phyloP scores from a whole-genome alignment of 2,113 vertebrate genomes.

The Apaloderma vittatum region DNA sequence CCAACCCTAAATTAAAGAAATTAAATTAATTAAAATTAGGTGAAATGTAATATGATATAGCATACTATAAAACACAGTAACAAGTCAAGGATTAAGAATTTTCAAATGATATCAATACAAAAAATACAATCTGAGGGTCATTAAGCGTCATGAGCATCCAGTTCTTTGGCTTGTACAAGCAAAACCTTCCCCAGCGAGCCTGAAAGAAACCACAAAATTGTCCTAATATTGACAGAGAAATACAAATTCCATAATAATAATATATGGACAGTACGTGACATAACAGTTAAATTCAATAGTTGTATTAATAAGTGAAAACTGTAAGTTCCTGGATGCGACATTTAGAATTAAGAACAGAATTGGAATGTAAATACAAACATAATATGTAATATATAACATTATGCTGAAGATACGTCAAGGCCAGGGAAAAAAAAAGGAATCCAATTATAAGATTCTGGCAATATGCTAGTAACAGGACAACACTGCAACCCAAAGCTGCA shows the following conservation, averaged over 20 bases:
- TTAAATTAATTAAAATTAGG: neutral
- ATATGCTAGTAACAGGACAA: neutral
- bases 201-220: neutral
- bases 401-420: neutral
- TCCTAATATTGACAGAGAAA: neutral
- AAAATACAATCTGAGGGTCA: neutral
- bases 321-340: neutral
- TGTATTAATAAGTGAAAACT: neutral
- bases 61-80: neutral
- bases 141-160: neutral
- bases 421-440: neutral
- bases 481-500: neutral
- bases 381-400: neutral
- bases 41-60: neutral
- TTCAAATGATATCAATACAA: neutral
- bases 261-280: neutral
- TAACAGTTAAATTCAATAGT: neutral
- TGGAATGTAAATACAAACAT: neutral
- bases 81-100: neutral
- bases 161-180: neutral
- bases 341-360: neutral
- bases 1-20: conserved; percentile 87
- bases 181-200: neutral
- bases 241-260: neutral
- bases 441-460: neutral